Base-by-base conservation (phyloP, 2,797 vertebrate species). In the Coreius guichenoti region DNA sequence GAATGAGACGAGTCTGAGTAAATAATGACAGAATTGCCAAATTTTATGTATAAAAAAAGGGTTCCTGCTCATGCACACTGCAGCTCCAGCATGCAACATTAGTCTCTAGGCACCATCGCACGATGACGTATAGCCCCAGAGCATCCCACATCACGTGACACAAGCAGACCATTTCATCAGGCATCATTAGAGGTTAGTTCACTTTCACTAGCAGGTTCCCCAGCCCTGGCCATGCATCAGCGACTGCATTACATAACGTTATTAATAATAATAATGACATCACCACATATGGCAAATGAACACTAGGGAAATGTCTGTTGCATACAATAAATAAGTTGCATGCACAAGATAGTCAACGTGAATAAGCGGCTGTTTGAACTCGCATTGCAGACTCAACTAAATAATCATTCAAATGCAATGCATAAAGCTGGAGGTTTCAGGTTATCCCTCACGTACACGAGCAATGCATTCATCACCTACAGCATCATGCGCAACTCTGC, bases 121-220 rank as follows among this genome's bases (percentile, higher is more conserved):
- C 58, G 82, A 85, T 89, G 86, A 89, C 86, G 86, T 87, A 81
- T 47, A 75, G 69, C 83, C 58, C 83, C 63, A 80, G 68, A 87
- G 88, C 83, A 83, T 81, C 83, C 80, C 85, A 13, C 68, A 67
- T 43, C 88, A 89, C 88, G 88, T 89, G 88, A 87, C 86, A 33
- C 83, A 65, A 82, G 88, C 45, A 84, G 80, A 86, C 82, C 86
- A 83, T 89, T 87, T 87, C 83, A 89, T 87, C 88, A 85, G 80
- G 83, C 88, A 80, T 85, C 83, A 65, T 87, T 86, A 83, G 83
- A 89, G 88, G 86, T 89, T 86, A 87, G 80, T 89, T 81, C 83
- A 87, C 61, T 83, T 82, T 69, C 65, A 70, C 83, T 75, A 77
- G 82, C 58, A 85, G 86, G 80, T 76, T 78, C 83, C 73, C 82